phyloP scores from a whole-genome alignment of 35 echinoderm and acorn worm species.

The Holothuria glaberrima region DNA sequence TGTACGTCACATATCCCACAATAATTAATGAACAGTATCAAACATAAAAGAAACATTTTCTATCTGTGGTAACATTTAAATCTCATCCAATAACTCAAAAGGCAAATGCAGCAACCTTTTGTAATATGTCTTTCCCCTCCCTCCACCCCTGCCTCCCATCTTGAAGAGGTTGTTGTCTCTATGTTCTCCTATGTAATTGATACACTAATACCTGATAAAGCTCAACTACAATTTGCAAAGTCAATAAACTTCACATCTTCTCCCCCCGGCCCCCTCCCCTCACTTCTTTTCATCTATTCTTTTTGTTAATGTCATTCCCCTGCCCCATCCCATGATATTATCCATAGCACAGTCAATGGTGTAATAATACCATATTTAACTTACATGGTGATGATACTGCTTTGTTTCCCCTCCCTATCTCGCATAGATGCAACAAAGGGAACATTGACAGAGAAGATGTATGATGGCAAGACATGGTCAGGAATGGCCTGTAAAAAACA shows the following conservation, averaged over 20 bases:
- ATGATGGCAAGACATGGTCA: conserved; percentile 88
- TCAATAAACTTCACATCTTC: background rate
- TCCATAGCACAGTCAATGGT: background rate
- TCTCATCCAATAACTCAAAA: too few relatives aligned
- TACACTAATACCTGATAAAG: too few relatives aligned
- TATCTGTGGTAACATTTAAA: too few relatives aligned
- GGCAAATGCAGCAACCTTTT: too few relatives aligned
- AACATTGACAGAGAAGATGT: conserved; percentile 72
- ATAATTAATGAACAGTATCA: too few relatives aligned
- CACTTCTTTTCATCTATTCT: background rate
- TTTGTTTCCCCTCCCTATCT: conserved; percentile 85
- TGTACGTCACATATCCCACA: too few relatives aligned
- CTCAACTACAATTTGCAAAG: too few relatives aligned
- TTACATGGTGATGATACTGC: conserved; percentile 98
- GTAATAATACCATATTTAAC: conserved; percentile 6
- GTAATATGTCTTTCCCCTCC: too few relatives aligned
- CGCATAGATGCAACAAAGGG: conserved; percentile 60
- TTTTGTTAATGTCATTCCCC: too few relatives aligned
- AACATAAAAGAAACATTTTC: too few relatives aligned
- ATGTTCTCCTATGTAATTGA: background rate
- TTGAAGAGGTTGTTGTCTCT: too few relatives aligned
- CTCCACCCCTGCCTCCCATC: too few relatives aligned
- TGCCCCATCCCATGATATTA: background rate
- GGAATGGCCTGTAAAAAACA: conserved; percentile 79
- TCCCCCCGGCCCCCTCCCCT: background rate